These are phyloP conservation scores for Blennius ocellaris DNA, from an alignment of 2,113 vertebrate genomes.

Conservation along the genomic window DNA sequence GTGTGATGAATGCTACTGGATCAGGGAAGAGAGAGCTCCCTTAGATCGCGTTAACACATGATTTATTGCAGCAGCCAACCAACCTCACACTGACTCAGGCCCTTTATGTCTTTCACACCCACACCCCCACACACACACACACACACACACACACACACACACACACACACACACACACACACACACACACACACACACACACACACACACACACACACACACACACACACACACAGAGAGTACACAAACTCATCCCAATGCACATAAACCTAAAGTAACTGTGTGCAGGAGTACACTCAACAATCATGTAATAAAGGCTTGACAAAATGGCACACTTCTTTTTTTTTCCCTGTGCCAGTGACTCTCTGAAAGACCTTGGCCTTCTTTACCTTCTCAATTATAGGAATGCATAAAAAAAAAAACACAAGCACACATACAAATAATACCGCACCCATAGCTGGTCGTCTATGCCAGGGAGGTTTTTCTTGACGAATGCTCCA, in stretches of 20 bases:
- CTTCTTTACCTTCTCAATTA: not conserved
- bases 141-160: slow-evolving; percentile 14
- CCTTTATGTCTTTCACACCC: slow-evolving; percentile 17
- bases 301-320: slow-evolving; percentile 8
- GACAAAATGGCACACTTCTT: slow-evolving; percentile 1
- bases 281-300: slow-evolving; percentile 1
- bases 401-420: not conserved
- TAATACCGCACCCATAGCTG: slow-evolving; percentile 90
- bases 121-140: slow-evolving; percentile 15
- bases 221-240: slow-evolving; percentile 47
- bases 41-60: slow-evolving; percentile 54
- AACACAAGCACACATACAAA: slow-evolving; percentile 13
- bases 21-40: slow-evolving; percentile 53
- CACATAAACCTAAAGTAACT: slow-evolving; percentile 58
- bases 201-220: slow-evolving; percentile 11
- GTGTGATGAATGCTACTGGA: slow-evolving; percentile 55
- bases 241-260: slow-evolving; percentile 23
- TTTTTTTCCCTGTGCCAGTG: not conserved
- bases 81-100: slow-evolving; percentile 29
- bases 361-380: not conserved
- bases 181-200: slow-evolving; percentile 15
- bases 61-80: slow-evolving; percentile 56
- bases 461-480: slow-evolving; percentile 94
- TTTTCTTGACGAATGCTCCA: slow-evolving; percentile 97
- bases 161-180: slow-evolving; percentile 13